These are phyloP conservation scores for Penaeus chinensis DNA, from an alignment of 1,140 invertebrate genomes.

Conservation along the genomic window DNA sequence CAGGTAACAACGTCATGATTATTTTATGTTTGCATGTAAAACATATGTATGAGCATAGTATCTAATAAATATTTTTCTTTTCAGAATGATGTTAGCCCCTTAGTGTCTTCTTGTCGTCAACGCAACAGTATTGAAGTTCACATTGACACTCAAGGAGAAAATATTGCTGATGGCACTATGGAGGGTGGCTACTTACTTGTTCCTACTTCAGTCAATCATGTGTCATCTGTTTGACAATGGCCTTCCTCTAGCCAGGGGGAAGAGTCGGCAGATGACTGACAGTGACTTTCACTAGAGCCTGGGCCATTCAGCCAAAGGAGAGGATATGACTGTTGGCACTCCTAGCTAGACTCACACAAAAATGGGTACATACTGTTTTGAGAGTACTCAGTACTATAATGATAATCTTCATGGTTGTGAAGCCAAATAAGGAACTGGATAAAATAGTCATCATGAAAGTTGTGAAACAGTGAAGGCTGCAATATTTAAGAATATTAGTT, in stretches of 20 bases:
- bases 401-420: conserved; percentile 11
- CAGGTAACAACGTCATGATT: no score
- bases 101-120: conserved; percentile 29
- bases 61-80: not conserved
- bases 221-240: conserved; percentile 53
- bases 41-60: not conserved
- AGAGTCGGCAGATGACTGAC: conserved; percentile 43
- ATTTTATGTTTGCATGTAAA: not conserved
- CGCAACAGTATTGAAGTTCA: conserved; percentile 42
- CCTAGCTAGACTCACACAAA: not conserved
- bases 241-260: conserved; percentile 42
- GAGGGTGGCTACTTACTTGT: conserved; percentile 47
- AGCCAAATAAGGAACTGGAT: not conserved
- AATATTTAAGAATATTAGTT: no score
- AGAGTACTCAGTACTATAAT: conserved; percentile 2
- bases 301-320: no score
- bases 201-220: conserved; percentile 30
- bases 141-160: conserved; percentile 32
- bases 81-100: conserved; percentile 35
- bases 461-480: no score
- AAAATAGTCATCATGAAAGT: no score
- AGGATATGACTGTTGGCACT: no score
- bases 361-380: not conserved
- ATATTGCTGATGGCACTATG: conserved; percentile 28
- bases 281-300: conserved; percentile 21